Evolutionary conservation across 1,140 invertebrate species (phyloP).

Genomic region (Pectinophora gossypiella): DNA sequence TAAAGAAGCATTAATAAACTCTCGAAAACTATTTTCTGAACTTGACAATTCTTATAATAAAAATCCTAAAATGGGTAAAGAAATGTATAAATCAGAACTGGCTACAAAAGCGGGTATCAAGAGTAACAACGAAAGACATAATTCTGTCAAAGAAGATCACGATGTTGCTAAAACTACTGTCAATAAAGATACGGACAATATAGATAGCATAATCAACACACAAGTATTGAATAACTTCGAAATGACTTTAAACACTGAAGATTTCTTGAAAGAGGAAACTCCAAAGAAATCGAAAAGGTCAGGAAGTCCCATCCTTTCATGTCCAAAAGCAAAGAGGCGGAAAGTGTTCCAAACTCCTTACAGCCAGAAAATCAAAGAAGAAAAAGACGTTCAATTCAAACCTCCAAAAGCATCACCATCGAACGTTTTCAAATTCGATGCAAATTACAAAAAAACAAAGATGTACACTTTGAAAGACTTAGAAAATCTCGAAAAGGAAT

Average conservation of each 20-base stretch:
- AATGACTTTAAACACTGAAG: slow-evolving; percentile 46
- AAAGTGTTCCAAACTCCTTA: slow-evolving; percentile 52
- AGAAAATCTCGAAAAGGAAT: slow-evolving; percentile 24
- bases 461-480: slow-evolving; percentile 41
- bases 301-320: slow-evolving; percentile 62
- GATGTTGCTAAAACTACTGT: slow-evolving; percentile 1
- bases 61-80: neutral
- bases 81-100: too few relatives aligned
- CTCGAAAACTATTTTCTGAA: slow-evolving; percentile 34
- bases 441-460: slow-evolving; percentile 51
- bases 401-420: neutral
- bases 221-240: slow-evolving; percentile 58
- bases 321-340: slow-evolving; percentile 48
- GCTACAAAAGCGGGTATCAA: too few relatives aligned
- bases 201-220: slow-evolving; percentile 40
- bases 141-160: neutral
- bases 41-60: slow-evolving; percentile 8
- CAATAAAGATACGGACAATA: neutral
- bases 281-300: slow-evolving; percentile 41
- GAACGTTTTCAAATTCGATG: slow-evolving; percentile 16
- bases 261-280: slow-evolving; percentile 37
- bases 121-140: too few relatives aligned
- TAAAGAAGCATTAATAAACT: slow-evolving; percentile 37
- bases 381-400: slow-evolving; percentile 5
- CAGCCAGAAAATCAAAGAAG: slow-evolving; percentile 16